These are phyloP conservation scores for Phoeniculus purpureus DNA, from an alignment of 2,797 vertebrate species.

Conservation along the genomic window DNA sequence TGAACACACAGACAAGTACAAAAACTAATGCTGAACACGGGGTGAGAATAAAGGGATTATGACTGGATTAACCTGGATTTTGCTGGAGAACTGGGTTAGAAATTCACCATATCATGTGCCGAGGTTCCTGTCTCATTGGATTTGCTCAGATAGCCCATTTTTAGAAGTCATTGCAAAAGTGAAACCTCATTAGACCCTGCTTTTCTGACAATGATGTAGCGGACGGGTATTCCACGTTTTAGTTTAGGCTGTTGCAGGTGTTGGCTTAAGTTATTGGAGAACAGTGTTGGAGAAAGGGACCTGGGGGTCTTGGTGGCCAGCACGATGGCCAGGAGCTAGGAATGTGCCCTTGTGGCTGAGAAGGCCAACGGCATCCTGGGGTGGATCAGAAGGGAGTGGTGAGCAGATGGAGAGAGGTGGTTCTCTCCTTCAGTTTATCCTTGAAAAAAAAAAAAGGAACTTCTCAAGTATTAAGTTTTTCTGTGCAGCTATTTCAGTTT, in stretches of 20 bases:
- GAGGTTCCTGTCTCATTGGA: not conserved
- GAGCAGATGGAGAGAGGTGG: too few relatives aligned
- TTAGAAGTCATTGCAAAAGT: not conserved
- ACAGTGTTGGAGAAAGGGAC: too few relatives aligned
- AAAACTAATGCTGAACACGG: not conserved
- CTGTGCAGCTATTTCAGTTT: not conserved
- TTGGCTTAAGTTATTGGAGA: not conserved
- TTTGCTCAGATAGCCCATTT: not conserved
- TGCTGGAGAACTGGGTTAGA: conserved; percentile 2
- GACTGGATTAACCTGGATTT: conserved; percentile 27
- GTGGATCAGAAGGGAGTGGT: too few relatives aligned
- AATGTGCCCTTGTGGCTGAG: too few relatives aligned
- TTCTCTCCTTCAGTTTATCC: too few relatives aligned
- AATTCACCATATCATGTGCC: not conserved
- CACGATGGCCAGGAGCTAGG: too few relatives aligned
- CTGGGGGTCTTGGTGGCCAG: too few relatives aligned
- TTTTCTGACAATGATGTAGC: not conserved
- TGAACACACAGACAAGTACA: not conserved
- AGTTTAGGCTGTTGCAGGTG: not conserved
- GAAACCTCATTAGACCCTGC: not conserved
- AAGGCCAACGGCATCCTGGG: too few relatives aligned
- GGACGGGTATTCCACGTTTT: not conserved
- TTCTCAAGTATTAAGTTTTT: not conserved
- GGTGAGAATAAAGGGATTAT: not conserved
- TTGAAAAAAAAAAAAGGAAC: not conserved